Base-by-base conservation (phyloP, 1,140 invertebrate genomes). In the Latrodectus geometricus region DNA sequence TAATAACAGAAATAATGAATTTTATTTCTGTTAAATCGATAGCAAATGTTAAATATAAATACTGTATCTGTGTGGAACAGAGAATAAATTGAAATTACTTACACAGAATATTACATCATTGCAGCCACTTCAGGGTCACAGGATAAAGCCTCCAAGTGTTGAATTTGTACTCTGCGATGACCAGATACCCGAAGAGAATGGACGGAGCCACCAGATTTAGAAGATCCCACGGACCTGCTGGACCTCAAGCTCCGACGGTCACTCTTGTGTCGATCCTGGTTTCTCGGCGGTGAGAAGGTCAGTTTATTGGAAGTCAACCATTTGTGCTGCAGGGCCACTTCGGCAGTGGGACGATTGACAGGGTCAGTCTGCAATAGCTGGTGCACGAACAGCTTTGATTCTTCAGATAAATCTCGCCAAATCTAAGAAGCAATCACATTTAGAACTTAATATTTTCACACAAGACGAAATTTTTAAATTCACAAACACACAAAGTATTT, bases 351-450 rank as follows among this genome's bases (percentile, higher is more conserved):
- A 11, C 81, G 81, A 66, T 23, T 20, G 0, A 9, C 5, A 2
- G 81, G 81, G 15, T 83, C 81, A 4, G 49, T 66, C 48, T 83
- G 81, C 48, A 83, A 50, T 14, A 83, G 70, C 12, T 20, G 35
- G 0, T n/a, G 70, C 8, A 83, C 23, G 52, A 83, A 83, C 20
- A 23, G 20, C 52, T 83, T 80, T 9, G 61, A 56, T 20, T 80
- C 77, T 49, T 68, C 48, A 56, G 77, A 80, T 9, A 80, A n/a
- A 11, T 80, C 65, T 12, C 15, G 14, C 77, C 77, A 80, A 15
- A 80, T 49, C 77, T 80, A 35, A 35, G 77, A 78, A 65, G 7
- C 14, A 65, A 65, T 17, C 35, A 35, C 35, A 35, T 3, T 35
- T 3, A 5, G 5, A 35, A 35, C 5, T 35, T 35, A 1, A 35